phyloP scores from a whole-genome alignment of 1,140 invertebrate species.

The Zaprionus taronus region DNA sequence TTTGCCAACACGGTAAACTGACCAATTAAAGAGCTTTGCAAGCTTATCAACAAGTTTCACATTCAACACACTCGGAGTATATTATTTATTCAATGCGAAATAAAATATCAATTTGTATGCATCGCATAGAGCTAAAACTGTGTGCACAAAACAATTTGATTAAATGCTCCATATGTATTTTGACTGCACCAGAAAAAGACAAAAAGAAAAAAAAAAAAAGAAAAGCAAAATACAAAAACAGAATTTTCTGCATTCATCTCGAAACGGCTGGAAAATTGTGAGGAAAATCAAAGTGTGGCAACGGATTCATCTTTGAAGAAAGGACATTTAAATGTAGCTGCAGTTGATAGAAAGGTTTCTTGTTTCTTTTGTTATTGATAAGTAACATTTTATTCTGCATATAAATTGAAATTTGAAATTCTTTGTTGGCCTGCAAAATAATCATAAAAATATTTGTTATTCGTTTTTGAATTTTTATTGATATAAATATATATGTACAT shows the following conservation, averaged over 20 bases:
- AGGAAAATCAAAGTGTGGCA: not conserved
- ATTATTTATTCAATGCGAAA: constrained; percentile 12
- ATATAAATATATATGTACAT: too few relatives aligned
- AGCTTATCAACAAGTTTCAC: not conserved
- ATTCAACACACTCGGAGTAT: not conserved
- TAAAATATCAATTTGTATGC: constrained; percentile 11
- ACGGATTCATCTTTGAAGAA: not conserved
- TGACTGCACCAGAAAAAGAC: not conserved
- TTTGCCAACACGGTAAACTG: constrained; percentile 8
- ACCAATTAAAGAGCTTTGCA: constrained; percentile 8
- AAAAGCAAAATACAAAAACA: not conserved
- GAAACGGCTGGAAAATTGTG: not conserved
- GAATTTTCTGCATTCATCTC: not conserved
- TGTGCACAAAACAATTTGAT: constrained; percentile 7
- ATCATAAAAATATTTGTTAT: not conserved
- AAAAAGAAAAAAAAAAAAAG: not conserved
- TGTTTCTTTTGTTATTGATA: not conserved
- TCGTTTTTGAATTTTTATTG: not conserved
- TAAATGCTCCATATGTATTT: not conserved
- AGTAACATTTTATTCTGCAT: not conserved
- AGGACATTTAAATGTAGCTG: not conserved
- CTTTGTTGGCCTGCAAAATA: not conserved
- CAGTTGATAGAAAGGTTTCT: not conserved
- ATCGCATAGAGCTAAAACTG: not conserved
- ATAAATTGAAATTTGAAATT: not conserved